phyloP scores from a whole-genome alignment of 2,113 vertebrate genomes.

The Craseonycteris thonglongyai region DNA sequence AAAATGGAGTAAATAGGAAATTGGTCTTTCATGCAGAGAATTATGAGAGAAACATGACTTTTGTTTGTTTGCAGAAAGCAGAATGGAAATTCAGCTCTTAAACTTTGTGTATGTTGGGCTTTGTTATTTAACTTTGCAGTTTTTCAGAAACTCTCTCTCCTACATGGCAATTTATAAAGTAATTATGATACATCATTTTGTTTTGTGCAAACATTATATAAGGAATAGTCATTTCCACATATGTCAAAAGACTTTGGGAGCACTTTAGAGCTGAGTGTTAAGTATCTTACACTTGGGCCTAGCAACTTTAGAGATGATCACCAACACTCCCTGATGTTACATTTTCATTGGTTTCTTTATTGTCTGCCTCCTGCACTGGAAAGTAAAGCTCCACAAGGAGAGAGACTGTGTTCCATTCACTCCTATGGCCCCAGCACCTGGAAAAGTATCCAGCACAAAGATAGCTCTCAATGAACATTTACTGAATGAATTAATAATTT shows the following conservation, averaged over 20 bases:
- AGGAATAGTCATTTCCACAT: background rate
- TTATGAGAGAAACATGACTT: constrained; percentile 30
- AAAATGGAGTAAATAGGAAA: background rate
- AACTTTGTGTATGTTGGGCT: background rate
- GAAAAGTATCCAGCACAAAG: background rate
- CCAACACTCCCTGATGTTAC: background rate
- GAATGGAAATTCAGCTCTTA: background rate
- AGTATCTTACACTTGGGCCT: background rate
- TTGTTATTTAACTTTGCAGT: constrained; percentile 2
- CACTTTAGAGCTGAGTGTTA: background rate
- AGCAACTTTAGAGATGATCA: background rate
- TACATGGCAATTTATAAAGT: background rate
- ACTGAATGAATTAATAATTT: background rate
- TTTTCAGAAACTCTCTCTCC: background rate
- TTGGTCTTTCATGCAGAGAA: background rate
- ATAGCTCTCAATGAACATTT: background rate
- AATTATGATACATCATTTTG: background rate
- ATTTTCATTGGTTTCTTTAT: background rate
- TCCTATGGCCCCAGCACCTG: background rate
- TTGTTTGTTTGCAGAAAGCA: constrained; percentile 13
- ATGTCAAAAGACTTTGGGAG: background rate
- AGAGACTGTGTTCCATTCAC: background rate
- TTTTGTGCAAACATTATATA: background rate
- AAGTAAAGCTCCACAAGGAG: background rate
- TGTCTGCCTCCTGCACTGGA: background rate